Evolutionary conservation across 2,888 invertebrate species (phyloP), one percentile per base, ranked within the genome.

Genomic region (Auanema freiburgensis): DNA sequence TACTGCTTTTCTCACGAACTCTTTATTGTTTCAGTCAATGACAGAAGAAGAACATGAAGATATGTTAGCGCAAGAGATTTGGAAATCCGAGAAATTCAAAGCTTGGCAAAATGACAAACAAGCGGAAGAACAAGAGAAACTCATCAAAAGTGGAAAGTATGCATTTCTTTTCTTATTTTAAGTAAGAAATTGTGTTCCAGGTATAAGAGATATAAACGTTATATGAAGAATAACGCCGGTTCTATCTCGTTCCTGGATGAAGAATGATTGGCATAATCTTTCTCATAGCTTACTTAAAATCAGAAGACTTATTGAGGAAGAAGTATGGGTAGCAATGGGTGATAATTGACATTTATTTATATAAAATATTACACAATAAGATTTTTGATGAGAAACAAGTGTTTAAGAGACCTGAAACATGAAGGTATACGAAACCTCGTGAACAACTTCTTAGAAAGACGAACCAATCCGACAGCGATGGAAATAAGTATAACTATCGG

Each of bases 211-310:
- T 93, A 93, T 83, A 88, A 93, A 66, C 87, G 94, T 63, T 93
- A 92, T 84, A 90, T 94, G 86, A 93, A 92, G 85, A 91, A 91
- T 79, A 92, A 92, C 83, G 93, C 92, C 2, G 89, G 91, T 2
- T 89, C 93, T 81, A 91, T 94, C 88, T 91, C 91, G n/a, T 94
- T 94, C 78, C 84, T 81, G 84, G 92, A 81, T 16, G 81, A 81
- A 16, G 77, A 78, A 50, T 72, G 62, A 49, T 33, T 33, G 33
- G 33, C 33, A 33, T 33, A 33, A 33, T 33, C 33, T 33, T 33
- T 33, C 33, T 33, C 33, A 33, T 33, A 8, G 33, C 33, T 33
- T 33, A 33, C 33, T 33, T 33, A 33, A 33, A 33, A 33, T 33
- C 33, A 33, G 4, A 33, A 3, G 33, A 33, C 33, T 33, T 33